Conservation (phyloP, 1,140 invertebrate species). For the Drosophila gunungcola region DNA sequence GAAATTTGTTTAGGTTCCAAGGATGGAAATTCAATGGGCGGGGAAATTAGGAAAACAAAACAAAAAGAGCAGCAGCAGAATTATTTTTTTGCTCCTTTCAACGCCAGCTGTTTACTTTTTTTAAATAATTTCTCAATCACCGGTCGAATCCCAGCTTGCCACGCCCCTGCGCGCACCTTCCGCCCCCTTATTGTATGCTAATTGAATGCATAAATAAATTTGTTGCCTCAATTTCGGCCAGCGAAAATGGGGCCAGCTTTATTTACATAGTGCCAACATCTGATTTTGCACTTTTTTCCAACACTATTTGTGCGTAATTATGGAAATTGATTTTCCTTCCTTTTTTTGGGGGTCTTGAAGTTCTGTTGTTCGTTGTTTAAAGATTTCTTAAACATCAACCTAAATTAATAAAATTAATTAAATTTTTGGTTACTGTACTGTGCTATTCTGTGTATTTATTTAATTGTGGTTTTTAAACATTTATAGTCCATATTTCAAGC, state of each 20-base stretch:
- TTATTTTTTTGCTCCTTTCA: conserved; percentile 2
- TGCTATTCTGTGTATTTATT: too few relatives aligned
- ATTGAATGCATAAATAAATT: conserved; percentile 37
- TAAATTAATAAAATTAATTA: not conserved
- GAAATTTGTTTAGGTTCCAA: conserved; percentile 68
- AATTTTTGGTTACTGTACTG: too few relatives aligned
- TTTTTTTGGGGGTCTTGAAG: not conserved
- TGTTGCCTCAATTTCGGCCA: conserved; percentile 3
- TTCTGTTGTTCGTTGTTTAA: not conserved
- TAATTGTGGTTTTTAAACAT: too few relatives aligned
- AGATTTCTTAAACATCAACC: not conserved
- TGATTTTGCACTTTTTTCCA: conserved; percentile 14
- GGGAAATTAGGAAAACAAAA: conserved; percentile 16
- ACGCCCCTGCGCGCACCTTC: not conserved
- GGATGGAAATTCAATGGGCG: not conserved
- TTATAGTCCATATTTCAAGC: too few relatives aligned
- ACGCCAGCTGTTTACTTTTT: conserved; percentile 41
- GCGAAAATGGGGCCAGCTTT: conserved; percentile 8
- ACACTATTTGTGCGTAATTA: conserved; percentile 24
- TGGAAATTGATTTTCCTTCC: conserved; percentile 1
- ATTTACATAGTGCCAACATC: conserved; percentile 15
- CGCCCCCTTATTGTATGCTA: conserved; percentile 21
- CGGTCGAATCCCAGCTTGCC: conserved; percentile 11
- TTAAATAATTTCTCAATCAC: conserved; percentile 42
- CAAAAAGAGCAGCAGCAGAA: conserved; percentile 11